Conservation (phyloP, 2,797 vertebrate genomes). For the Myotis vivesi region DNA sequence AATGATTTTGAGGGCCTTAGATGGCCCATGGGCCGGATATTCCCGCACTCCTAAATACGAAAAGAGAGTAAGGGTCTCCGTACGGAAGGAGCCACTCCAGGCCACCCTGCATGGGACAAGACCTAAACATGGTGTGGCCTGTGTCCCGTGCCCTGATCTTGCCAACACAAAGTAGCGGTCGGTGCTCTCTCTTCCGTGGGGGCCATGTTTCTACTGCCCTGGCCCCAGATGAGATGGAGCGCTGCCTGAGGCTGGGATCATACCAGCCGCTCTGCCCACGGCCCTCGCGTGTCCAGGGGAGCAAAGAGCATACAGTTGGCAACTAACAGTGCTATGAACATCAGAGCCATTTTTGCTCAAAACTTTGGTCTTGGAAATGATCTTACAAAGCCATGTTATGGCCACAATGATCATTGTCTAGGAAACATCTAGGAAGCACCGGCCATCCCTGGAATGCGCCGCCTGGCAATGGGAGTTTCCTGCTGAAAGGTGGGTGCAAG, state of each 20-base stretch:
- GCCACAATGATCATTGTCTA: not conserved
- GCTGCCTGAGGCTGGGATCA: not conserved
- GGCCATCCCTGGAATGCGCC: not conserved
- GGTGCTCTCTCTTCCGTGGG: not conserved
- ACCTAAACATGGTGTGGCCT: not conserved
- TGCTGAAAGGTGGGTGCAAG: not conserved
- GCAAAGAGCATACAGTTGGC: not conserved
- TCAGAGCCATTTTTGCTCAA: not conserved
- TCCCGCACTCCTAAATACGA: too few species aligned
- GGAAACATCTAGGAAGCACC: not conserved
- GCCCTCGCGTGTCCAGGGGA: not conserved
- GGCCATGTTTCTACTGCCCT: not conserved
- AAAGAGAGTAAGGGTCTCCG: not conserved
- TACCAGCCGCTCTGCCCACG: fast-evolving
- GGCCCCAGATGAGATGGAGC: not conserved
- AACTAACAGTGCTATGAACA: not conserved
- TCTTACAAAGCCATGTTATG: not conserved
- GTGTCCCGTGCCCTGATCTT: not conserved
- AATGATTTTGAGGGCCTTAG: too few species aligned
- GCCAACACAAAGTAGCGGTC: not conserved
- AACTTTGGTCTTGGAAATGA: not conserved
- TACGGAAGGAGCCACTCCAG: not conserved
- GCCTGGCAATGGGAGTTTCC: not conserved
- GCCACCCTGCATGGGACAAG: not conserved
- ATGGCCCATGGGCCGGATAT: too few species aligned